Conservation (phyloP, 1,140 invertebrate genomes). For the Bursaphelenchus mucronatus region DNA sequence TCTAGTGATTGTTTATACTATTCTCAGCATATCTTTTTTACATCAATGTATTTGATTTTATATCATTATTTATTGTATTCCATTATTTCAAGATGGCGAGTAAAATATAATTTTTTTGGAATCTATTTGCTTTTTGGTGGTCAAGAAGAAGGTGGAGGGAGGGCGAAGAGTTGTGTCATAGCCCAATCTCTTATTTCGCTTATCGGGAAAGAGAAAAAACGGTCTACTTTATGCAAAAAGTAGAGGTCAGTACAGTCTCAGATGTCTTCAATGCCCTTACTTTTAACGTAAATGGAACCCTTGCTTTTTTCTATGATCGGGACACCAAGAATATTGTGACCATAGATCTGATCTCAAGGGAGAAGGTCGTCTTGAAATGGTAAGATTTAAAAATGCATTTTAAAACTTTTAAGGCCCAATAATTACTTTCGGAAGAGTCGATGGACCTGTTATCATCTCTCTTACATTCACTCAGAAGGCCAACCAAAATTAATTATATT, state of each 20-base stretch:
- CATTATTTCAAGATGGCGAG: not conserved
- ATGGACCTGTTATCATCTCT: no score
- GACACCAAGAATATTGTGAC: no score
- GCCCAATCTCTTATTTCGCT: not conserved
- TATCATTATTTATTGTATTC: not conserved
- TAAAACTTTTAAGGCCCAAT: no score
- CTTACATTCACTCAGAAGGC: no score
- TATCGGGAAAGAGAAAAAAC: not conserved
- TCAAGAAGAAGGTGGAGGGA: not conserved
- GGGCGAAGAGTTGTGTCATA: conserved; percentile 1
- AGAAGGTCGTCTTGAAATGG: no score
- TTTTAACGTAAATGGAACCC: not conserved
- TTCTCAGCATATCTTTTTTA: no score
- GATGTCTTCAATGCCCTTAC: conserved; percentile 10
- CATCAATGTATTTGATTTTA: not conserved
- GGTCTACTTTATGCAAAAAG: no score
- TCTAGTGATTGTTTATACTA: no score
- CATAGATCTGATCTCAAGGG: no score
- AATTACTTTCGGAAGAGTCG: no score
- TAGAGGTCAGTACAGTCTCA: conserved; percentile 1
- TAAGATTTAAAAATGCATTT: no score
- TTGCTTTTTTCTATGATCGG: conserved; percentile 5
- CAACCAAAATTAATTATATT: no score
- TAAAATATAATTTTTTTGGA: not conserved
- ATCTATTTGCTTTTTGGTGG: conserved; percentile 1